A percentile compares a stretch with the other conserved stretches of the same genome.
Conservation (phyloP, 2,797 vertebrate species). For the Coregonus sp. region DNA sequence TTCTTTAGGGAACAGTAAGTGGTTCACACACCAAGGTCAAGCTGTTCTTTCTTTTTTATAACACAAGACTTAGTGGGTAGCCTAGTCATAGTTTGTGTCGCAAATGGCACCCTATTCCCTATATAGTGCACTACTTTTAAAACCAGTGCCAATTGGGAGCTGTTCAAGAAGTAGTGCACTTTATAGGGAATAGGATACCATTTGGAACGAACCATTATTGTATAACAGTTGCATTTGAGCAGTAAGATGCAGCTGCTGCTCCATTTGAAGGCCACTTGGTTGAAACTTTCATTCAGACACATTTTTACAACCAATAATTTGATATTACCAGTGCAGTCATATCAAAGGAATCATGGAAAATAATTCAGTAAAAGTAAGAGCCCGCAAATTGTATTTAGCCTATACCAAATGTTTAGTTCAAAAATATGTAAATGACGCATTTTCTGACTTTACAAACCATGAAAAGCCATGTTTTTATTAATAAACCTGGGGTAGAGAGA, state of each 20-base stretch:
- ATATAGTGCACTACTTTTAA: not conserved
- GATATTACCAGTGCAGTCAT: not conserved
- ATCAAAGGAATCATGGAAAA: not conserved
- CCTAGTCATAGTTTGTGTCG: not conserved
- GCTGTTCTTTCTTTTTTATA: not conserved
- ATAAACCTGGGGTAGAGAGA: no score
- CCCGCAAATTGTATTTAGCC: not conserved
- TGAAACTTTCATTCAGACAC: not conserved
- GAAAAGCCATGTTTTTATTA: no score
- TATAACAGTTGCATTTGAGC: not conserved
- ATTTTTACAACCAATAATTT: not conserved
- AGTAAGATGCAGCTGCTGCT: not conserved
- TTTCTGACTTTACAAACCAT: no score
- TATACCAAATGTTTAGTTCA: not conserved
- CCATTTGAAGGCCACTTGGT: not conserved
- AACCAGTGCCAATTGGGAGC: not conserved
- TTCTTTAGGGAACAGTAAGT: not conserved
- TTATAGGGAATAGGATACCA: not conserved
- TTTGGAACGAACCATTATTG: not conserved
- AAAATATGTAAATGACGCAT: not conserved
- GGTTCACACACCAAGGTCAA: not conserved
- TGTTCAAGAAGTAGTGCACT: not conserved
- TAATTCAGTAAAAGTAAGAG: not conserved
- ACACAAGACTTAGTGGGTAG: not conserved
- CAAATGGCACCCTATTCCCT: not conserved